Percentiles rank a stretch among this genome's conserved stretches.
Evolutionary conservation across 2,888 invertebrate species (phyloP).

Genomic region (Chloroclysta siterata): DNA sequence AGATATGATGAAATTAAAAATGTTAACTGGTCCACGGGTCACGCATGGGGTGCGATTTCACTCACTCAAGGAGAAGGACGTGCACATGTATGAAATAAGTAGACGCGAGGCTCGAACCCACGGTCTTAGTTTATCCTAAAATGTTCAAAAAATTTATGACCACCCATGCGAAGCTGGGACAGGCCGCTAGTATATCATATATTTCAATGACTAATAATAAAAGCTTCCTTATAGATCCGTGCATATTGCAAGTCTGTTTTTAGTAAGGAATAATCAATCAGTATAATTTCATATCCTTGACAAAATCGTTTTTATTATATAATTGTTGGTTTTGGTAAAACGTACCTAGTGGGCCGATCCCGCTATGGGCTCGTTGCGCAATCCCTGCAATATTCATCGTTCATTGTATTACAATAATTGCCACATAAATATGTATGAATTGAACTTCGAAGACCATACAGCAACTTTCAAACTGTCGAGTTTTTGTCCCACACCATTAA

Average conservation of each 20-base stretch:
- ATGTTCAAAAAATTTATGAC: too few relatives aligned
- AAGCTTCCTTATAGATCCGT: too few relatives aligned
- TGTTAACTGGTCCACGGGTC: too few relatives aligned
- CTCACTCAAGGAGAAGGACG: too few relatives aligned
- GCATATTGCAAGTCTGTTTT: neutral
- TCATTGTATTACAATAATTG: conserved; percentile 79
- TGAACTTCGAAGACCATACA: conserved; percentile 64
- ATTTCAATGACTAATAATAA: too few relatives aligned
- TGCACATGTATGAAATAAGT: too few relatives aligned
- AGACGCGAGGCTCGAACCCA: too few relatives aligned
- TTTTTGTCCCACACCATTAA: conserved; percentile 75
- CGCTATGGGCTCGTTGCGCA: conserved; percentile 58
- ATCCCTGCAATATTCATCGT: conserved; percentile 71
- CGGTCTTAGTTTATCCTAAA: too few relatives aligned
- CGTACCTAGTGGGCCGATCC: conserved; percentile 31
- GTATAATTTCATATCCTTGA: conserved; percentile 4
- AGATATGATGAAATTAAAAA: too few relatives aligned
- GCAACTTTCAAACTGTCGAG: conserved; percentile 69
- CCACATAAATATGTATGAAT: conserved; percentile 78
- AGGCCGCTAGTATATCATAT: too few relatives aligned
- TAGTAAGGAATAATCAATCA: neutral
- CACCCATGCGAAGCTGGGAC: too few relatives aligned
- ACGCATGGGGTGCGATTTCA: too few relatives aligned
- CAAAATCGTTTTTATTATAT: conserved; percentile 9
- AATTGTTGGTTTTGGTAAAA: conserved; percentile 22